Evolutionary conservation across 2,113 vertebrate genomes (phyloP), one percentile per base, ranked within the genome.

Genomic region (Lamprotornis superbus): DNA sequence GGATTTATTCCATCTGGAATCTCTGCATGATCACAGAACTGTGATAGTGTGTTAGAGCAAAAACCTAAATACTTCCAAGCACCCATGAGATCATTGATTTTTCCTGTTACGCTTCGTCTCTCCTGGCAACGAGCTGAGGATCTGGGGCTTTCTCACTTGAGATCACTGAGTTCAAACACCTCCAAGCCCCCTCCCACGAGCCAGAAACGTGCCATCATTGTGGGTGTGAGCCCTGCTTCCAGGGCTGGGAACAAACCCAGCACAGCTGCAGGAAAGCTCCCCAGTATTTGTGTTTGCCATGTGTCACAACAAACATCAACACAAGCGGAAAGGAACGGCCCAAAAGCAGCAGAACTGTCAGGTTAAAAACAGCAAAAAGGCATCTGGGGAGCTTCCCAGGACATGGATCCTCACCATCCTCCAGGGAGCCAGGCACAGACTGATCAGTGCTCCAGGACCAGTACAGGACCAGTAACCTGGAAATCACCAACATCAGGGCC

Each of bases 81-180:
- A 81, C 8, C 15, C 18, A 2, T 65, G 70, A 11, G 5, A 65
- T 79, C 70, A 31, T 15, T 64, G 53, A 69, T 79, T 42, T 19
- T 15, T 46, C 57, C 55, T 12, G 44, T 59, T 25, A 42, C 3
- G 0, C 37, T 75, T 31, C 12, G 11, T 64, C 70, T 71, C 94
- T 90, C 87, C 64, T 84, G 81, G 85, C 75, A 96, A 92, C 84
- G 9, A 53, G 92, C 61, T 65, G 57, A 93, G 74, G 83, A 56
- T 65, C 7, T 75, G 74, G 53, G 56, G 74, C 37, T 92, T 89
- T 83, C 87, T 89, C 74, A 61, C 50, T 73, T 3, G 53, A 76
- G 21, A 88, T 83, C 59, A 27, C 53, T 0, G 10, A 69, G 55
- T 60, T 63, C 68, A 64, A 86, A 12, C 33, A 68, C 21, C 77